phyloP scores from a whole-genome alignment of 2,888 invertebrate genomes.

The Sarcophaga carnaria region DNA sequence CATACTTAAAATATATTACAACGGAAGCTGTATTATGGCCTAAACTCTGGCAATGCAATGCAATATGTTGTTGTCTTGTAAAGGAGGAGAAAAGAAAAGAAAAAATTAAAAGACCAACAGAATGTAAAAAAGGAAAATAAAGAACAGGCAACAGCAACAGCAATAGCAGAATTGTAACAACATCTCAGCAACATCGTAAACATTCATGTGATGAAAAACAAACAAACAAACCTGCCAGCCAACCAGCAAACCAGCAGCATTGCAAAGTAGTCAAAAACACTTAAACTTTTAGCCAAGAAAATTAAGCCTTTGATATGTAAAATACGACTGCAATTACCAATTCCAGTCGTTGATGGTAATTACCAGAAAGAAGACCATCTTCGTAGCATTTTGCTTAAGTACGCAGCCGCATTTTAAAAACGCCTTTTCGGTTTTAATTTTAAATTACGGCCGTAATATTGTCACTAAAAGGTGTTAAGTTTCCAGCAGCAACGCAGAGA shows the following conservation, averaged over 20 bases:
- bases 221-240: background rate
- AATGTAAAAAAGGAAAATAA: slow-evolving; percentile 27
- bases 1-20: slow-evolving; percentile 51
- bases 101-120: background rate
- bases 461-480: slow-evolving; percentile 46
- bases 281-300: slow-evolving; percentile 43
- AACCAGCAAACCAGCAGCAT: slow-evolving; percentile 9
- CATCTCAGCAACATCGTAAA: slow-evolving; percentile 28
- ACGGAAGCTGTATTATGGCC: slow-evolving; percentile 67
- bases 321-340: slow-evolving; percentile 38
- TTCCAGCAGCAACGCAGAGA: background rate
- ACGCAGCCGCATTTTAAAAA: background rate
- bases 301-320: slow-evolving; percentile 60
- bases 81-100: background rate
- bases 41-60: slow-evolving; percentile 64
- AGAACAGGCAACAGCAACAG: slow-evolving; percentile 11
- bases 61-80: slow-evolving; percentile 50
- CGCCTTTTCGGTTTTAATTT: background rate
- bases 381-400: background rate
- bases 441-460: slow-evolving; percentile 41
- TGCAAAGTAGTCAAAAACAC: slow-evolving; percentile 13
- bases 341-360: slow-evolving; percentile 32
- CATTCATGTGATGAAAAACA: background rate
- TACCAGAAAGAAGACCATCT: slow-evolving; percentile 1
- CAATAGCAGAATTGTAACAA: slow-evolving; percentile 5